Evolutionary conservation across 2,888 invertebrate genomes (phyloP).

Genomic region (Tupiocoris notatus): DNA sequence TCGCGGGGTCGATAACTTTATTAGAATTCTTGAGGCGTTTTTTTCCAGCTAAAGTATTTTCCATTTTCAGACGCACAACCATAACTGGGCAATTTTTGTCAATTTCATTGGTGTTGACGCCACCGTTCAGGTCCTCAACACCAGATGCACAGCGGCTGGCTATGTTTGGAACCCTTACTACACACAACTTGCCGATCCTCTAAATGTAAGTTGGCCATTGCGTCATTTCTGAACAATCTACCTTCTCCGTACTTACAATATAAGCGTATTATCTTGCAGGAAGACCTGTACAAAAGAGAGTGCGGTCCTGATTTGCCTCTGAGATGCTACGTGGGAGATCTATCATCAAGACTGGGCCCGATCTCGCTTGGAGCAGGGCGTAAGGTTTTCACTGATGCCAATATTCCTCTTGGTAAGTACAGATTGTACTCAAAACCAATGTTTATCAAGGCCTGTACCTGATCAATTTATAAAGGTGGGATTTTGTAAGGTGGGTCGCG

Average conservation of each 20-base stretch:
- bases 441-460: too few relatives aligned
- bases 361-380: conserved; percentile 77
- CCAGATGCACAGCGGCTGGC: conserved; percentile 86
- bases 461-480: too few relatives aligned
- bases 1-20: too few relatives aligned
- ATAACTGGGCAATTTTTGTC: conserved; percentile 88
- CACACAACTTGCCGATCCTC: conserved; percentile 84
- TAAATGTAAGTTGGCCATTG: conserved; percentile 68
- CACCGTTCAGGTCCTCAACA: conserved; percentile 71
- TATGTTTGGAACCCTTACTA: conserved; percentile 90
- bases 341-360: conserved; percentile 79
- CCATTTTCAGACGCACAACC: conserved; percentile 56
- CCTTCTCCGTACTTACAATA: too few relatives aligned
- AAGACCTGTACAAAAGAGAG: conserved; percentile 79
- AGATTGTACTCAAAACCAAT: too few relatives aligned
- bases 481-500: too few relatives aligned
- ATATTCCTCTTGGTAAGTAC: conserved; percentile 74
- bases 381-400: conserved; percentile 77
- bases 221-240: too few relatives aligned
- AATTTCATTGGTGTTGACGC: conserved; percentile 91
- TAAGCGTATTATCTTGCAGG: conserved; percentile 58
- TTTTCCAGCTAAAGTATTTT: too few relatives aligned
- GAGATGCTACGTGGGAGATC: conserved; percentile 87
- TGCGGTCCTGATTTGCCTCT: conserved; percentile 85
- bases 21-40: too few relatives aligned